Evolutionary conservation across 2,113 vertebrate species (phyloP).

Genomic region (Tachuris rubrigastra): DNA sequence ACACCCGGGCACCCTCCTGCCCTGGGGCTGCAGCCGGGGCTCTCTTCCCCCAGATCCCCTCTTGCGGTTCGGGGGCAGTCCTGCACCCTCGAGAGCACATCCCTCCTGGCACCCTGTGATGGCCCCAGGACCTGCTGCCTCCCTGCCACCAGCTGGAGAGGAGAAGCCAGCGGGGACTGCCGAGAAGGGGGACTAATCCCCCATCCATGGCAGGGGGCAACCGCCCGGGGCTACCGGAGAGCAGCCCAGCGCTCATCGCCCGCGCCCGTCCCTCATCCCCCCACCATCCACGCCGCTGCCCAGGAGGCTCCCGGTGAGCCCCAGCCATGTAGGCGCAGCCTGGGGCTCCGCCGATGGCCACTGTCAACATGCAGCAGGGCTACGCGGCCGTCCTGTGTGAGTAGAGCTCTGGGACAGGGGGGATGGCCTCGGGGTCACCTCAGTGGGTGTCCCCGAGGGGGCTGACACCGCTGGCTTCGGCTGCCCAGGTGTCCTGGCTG

Average conservation of each 20-base stretch:
- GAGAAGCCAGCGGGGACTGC: background rate
- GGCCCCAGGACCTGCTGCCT: background rate
- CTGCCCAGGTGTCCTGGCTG: slow-evolving; percentile 21
- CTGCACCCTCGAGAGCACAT: background rate
- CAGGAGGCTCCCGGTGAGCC: background rate
- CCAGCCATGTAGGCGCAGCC: slow-evolving; percentile 24
- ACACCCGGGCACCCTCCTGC: background rate
- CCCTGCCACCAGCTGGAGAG: background rate
- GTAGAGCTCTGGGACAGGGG: background rate
- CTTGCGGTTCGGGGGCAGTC: background rate
- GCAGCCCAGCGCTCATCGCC: background rate
- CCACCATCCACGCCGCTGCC: background rate
- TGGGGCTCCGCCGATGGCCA: background rate
- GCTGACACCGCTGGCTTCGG: background rate
- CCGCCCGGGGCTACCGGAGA: background rate
- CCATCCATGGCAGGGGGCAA: slow-evolving; percentile 36
- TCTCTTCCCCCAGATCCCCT: slow-evolving; percentile 7
- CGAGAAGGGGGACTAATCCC: slow-evolving; percentile 14
- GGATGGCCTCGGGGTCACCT: background rate
- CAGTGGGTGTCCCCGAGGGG: background rate
- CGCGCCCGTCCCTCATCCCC: background rate
- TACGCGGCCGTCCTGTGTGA: slow-evolving; percentile 48
- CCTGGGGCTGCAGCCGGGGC: background rate
- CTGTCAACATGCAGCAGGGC: slow-evolving; percentile 21
- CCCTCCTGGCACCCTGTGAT: background rate